Conservation (phyloP, 2,113 vertebrate genomes). For the Dicaeum eximium region DNA sequence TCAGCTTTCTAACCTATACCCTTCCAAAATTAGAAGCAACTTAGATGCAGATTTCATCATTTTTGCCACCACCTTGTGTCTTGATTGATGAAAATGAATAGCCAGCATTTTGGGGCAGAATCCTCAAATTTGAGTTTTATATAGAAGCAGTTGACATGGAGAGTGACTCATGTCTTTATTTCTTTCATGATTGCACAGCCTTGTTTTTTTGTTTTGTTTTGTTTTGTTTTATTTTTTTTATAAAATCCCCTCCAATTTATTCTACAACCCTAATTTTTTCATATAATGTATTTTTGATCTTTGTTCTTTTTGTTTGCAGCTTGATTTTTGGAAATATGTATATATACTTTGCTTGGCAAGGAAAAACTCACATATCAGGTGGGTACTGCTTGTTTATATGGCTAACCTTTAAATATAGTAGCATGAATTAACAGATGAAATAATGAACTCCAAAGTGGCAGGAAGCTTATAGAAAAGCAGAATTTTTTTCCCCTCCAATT, state of each 20-base stretch:
- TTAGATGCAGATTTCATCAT: background rate
- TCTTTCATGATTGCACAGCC: background rate
- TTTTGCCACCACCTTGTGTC: background rate
- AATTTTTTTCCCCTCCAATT: rapidly evolving
- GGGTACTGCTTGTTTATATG: conserved; percentile 10
- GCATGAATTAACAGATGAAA: background rate
- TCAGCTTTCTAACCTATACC: background rate
- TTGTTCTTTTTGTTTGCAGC: conserved; percentile 66
- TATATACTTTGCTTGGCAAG: conserved; percentile 93
- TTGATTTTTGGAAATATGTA: conserved; percentile 97
- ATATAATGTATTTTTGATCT: background rate
- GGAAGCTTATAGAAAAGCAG: background rate
- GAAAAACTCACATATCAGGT: conserved; percentile 91
- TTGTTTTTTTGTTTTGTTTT: background rate
- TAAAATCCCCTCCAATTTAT: too few relatives aligned
- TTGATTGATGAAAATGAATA: background rate
- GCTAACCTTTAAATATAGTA: background rate
- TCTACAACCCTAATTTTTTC: background rate
- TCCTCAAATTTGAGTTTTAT: background rate
- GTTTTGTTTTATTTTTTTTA: too few relatives aligned
- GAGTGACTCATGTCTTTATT: background rate
- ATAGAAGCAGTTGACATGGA: background rate
- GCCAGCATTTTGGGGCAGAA: background rate
- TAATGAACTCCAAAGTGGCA: background rate
- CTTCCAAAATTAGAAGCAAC: background rate